Percentiles rank a stretch among this genome's conserved stretches.
phyloP scores from a whole-genome alignment of 2,113 vertebrate genomes.

The Agapornis roseicollis region DNA sequence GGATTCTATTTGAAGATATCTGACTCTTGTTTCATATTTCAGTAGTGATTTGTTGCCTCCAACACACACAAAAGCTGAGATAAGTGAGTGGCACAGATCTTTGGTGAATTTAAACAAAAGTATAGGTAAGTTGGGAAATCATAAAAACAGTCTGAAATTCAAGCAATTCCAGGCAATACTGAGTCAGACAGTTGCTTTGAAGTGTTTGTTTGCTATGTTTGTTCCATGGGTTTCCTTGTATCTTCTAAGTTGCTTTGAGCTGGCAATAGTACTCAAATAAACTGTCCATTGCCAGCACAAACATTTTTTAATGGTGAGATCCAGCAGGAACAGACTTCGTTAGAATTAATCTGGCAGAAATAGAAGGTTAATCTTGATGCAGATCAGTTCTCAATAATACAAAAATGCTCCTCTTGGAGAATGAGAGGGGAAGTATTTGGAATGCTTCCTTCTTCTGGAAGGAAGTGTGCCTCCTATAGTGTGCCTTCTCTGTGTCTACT shows the following conservation, averaged over 20 bases:
- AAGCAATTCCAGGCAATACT: background rate
- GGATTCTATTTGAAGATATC: background rate
- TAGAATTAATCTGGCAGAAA: background rate
- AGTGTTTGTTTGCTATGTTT: background rate
- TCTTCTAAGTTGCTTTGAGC: background rate
- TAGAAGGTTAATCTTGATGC: background rate
- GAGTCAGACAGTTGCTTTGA: background rate
- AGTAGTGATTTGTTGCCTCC: constrained; percentile 79
- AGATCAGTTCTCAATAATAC: background rate
- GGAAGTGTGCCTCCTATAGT: too few species aligned
- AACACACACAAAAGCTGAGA: constrained; percentile 52
- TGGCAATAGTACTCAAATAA: background rate
- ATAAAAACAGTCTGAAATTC: background rate
- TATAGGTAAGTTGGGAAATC: constrained; percentile 75
- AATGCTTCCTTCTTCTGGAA: background rate
- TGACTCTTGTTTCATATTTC: constrained; percentile 8
- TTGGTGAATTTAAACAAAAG: constrained; percentile 75
- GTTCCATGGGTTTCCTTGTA: background rate
- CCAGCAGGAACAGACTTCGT: background rate
- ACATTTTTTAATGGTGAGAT: background rate
- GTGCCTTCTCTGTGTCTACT: background rate
- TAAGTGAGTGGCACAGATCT: constrained; percentile 77
- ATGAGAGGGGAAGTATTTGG: background rate
- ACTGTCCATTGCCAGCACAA: background rate
- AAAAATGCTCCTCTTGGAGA: background rate